Conservation (phyloP, 2,113 vertebrate genomes). For the Sander vitreus region DNA sequence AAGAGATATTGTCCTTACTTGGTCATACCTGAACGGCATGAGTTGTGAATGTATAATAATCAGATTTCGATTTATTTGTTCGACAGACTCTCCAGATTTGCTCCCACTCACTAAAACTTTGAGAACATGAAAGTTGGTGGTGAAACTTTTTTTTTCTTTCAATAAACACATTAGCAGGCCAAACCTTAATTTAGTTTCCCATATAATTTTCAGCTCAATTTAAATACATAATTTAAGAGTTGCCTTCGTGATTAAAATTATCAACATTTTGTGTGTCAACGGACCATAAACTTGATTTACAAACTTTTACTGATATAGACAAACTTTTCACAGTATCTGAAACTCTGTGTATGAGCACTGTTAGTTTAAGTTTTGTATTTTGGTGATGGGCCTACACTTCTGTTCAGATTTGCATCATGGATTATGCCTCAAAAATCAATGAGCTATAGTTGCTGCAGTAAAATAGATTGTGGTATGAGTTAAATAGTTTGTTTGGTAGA, state of each 20-base stretch:
- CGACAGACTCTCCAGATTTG: slow-evolving; percentile 12
- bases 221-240: slow-evolving; percentile 50
- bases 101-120: slow-evolving; percentile 35
- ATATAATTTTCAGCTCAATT: slow-evolving; percentile 54
- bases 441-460: neutral
- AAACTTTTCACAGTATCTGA: neutral
- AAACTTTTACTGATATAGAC: neutral
- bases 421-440: neutral
- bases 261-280: neutral
- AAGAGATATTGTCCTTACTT: neutral
- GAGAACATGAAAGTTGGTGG: slow-evolving; percentile 17
- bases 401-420: neutral
- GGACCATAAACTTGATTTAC: slow-evolving; percentile 4
- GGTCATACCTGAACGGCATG: slow-evolving; percentile 9
- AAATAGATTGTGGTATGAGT: neutral
- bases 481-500: neutral
- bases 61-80: slow-evolving; percentile 8
- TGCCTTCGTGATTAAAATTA: slow-evolving; percentile 30
- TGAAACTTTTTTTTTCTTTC: neutral
- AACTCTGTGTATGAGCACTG: neutral
- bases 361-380: slow-evolving; percentile 3
- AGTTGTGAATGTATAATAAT: slow-evolving; percentile 15
- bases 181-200: slow-evolving; percentile 35
- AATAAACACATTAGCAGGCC: slow-evolving; percentile 28
- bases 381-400: neutral